Percentiles rank a stretch among this genome's conserved stretches.
Evolutionary conservation across 2,797 vertebrate genomes (phyloP).

Genomic region (Anguilla megastoma): DNA sequence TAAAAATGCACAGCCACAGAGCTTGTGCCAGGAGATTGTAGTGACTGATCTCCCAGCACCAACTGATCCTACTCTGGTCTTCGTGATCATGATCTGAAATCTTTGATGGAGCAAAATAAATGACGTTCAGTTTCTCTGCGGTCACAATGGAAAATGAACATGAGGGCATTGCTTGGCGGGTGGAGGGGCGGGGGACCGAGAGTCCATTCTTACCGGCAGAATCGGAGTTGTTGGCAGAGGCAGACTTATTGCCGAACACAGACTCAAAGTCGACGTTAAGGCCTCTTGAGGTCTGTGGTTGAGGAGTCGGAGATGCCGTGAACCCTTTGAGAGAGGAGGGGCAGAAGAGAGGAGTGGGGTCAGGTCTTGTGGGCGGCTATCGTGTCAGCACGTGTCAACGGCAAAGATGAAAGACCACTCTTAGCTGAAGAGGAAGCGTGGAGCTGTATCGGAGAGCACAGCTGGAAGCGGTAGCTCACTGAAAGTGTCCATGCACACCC

Average conservation of each 20-base stretch:
- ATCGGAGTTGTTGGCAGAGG: constrained; percentile 80
- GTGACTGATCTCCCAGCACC: not conserved
- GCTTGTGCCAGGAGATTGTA: not conserved
- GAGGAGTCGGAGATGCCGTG: constrained; percentile 81
- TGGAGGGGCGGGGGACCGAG: not conserved
- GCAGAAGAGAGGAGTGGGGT: constrained; percentile 26
- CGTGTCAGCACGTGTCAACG: not conserved
- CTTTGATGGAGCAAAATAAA: constrained; percentile 29
- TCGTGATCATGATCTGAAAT: not conserved
- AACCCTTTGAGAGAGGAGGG: constrained; percentile 75
- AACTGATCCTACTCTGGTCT: not conserved
- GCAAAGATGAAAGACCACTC: not conserved
- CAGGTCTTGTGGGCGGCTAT: not conserved
- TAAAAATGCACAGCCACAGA: not conserved
- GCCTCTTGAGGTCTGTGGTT: constrained; percentile 81
- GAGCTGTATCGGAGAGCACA: not conserved
- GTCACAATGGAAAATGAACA: constrained; percentile 2
- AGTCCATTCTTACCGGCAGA: constrained; percentile 76
- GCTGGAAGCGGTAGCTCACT: constrained; percentile 9
- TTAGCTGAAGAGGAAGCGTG: not conserved
- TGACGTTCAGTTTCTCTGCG: not conserved
- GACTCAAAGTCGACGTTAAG: constrained; percentile 96
- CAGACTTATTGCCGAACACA: constrained; percentile 91
- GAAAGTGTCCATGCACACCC: constrained; percentile 6
- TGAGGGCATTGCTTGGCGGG: not conserved